A percentile compares a stretch with the other conserved stretches of the same genome.
Conservation (phyloP, 2,797 vertebrate species). For the Callimico goeldii region DNA sequence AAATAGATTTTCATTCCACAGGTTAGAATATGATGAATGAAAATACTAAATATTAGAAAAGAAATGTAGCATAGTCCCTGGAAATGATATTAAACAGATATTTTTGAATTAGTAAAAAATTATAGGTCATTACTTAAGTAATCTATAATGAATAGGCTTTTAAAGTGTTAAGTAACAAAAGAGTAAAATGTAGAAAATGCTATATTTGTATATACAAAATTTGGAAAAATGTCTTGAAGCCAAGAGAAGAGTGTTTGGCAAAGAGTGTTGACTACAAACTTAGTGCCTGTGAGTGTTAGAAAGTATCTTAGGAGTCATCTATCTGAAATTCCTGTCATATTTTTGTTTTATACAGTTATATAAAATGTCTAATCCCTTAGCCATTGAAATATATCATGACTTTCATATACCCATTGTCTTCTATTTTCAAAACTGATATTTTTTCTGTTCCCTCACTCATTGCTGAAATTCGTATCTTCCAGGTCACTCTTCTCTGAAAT, state of each 20-base stretch:
- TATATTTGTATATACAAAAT: background rate
- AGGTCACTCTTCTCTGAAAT: background rate
- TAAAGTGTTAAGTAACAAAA: background rate
- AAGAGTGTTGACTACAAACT: background rate
- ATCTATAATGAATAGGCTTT: background rate
- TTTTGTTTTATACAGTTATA: background rate
- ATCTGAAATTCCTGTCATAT: background rate
- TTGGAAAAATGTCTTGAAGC: background rate
- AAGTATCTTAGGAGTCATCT: background rate
- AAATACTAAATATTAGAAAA: background rate
- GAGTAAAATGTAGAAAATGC: background rate
- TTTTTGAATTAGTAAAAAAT: background rate
- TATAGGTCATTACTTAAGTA: background rate
- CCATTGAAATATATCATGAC: background rate
- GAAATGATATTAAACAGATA: background rate
- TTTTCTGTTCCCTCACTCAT: background rate
- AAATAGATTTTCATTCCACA: background rate
- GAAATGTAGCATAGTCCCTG: background rate
- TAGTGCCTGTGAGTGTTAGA: background rate
- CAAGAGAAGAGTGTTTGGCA: background rate
- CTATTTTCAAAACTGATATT: background rate
- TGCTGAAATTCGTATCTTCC: background rate
- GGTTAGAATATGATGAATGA: background rate
- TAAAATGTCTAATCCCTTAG: background rate
- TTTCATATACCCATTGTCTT: background rate